Base-by-base conservation (phyloP, 2,113 vertebrate species). In the Danionella cerebrum region DNA sequence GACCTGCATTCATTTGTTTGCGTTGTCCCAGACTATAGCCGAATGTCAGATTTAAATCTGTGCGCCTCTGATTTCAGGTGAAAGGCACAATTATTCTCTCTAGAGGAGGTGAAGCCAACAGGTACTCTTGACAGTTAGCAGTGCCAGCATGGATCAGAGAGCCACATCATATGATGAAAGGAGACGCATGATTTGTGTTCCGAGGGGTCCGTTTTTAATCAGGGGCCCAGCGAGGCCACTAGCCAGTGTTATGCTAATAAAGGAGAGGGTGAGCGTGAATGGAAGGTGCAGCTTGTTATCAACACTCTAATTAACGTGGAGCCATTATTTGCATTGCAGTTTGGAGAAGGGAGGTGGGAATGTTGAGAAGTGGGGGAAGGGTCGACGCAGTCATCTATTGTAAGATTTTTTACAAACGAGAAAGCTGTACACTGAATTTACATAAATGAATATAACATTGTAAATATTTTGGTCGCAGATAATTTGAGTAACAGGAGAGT, bases 141-240 rank as follows among this genome's bases (percentile, higher is more conserved):
- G 79, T 77, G 78, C 65, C 21, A 53, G 33, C 52, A 53, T 36
- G 50, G 81, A 83, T 82, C 77, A 65, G 53, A 79, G 71, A 79
- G 77, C 77, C 74, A 51, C 42, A 68, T 74, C 57, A 69, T 81
- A 78, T 72, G 73, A 85, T 86, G 79, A 89, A 85, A 87, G 79
- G 76, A 79, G 76, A 74, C 1, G 65, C 75, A 78, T 78, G 80
- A 74, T 84, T 77, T 79, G 80, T 69, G 35, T 86, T 60, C 75
- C 67, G 75, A 80, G 81, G 85, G 81, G 82, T 81, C 76, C 79
- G 75, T 82, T 80, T 88, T 84, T 88, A 88, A 89, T 84, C 86
- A 86, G 83, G 79, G 80, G 78, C 79, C 84, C 85, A 14, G 71
- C 84, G 74, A 85, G 85, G 73, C 64, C 18, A 76, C 83, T 31